Percentiles rank a stretch among this genome's conserved stretches.
Evolutionary conservation across 2,797 vertebrate species (phyloP).

Genomic region (Cryptoblepharus egeriae): DNA sequence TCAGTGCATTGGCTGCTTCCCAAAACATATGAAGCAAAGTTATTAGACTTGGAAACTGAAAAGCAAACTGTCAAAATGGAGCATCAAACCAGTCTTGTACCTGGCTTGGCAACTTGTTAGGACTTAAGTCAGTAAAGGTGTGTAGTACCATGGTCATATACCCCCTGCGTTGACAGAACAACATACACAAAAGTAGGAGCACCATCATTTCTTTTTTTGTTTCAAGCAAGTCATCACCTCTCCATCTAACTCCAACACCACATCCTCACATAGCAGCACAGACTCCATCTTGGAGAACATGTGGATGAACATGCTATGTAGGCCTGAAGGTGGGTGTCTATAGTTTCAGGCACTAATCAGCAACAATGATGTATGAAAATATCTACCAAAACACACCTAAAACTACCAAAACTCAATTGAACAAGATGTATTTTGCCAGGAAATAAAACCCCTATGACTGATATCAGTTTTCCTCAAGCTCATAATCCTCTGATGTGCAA

Average conservation of each 20-base stretch:
- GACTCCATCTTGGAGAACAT: background rate
- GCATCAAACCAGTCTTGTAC: background rate
- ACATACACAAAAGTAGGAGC: background rate
- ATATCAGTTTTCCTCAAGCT: background rate
- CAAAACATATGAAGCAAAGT: constrained; percentile 23
- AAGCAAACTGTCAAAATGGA: rapidly evolving
- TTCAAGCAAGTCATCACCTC: background rate
- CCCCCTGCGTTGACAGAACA: background rate
- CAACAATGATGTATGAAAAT: background rate
- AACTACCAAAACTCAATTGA: background rate
- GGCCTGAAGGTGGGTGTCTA: background rate
- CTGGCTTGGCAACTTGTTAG: background rate
- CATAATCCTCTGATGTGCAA: background rate
- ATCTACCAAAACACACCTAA: background rate
- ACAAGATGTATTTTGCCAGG: background rate
- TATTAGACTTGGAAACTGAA: background rate
- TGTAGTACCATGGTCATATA: background rate
- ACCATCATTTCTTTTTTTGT: background rate
- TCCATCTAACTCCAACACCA: background rate
- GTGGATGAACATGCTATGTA: background rate
- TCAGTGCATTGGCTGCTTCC: constrained; percentile 6
- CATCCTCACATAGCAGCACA: background rate
- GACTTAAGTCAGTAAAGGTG: background rate
- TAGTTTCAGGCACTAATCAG: background rate
- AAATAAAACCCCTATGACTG: background rate